These are phyloP conservation scores for Gopherus evgoodei DNA, from an alignment of 2,113 vertebrate genomes.

Conservation along the genomic window DNA sequence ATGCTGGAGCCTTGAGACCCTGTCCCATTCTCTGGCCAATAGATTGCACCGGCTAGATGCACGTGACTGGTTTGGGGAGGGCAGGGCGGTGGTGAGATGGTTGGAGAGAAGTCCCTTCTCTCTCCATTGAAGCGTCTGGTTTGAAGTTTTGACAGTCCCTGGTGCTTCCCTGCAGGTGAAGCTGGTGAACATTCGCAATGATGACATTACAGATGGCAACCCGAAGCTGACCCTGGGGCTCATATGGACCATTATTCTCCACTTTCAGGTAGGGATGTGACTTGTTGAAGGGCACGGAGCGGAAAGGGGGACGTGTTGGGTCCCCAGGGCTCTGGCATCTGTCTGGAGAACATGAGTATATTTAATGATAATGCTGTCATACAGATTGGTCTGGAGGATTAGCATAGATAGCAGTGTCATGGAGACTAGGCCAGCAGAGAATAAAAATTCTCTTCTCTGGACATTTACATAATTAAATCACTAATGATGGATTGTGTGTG, in stretches of 20 bases:
- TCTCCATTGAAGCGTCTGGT: accelerated
- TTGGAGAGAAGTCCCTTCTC: accelerated
- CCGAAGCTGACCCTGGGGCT: conserved; percentile 97
- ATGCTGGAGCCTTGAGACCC: accelerated
- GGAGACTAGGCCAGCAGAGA: not conserved
- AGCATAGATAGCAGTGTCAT: accelerated
- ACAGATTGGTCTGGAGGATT: not conserved
- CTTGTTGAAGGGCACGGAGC: accelerated
- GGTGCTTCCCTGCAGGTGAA: conserved; percentile 86
- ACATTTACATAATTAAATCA: not conserved
- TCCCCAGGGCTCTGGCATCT: accelerated
- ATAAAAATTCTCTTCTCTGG: not conserved
- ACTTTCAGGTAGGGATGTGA: conserved; percentile 91
- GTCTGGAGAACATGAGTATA: accelerated
- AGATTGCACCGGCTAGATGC: accelerated
- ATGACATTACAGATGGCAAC: conserved; percentile 98
- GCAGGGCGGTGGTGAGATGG: accelerated
- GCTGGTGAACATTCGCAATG: conserved; percentile 96
- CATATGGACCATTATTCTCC: conserved; percentile 99
- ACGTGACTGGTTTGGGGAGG: not conserved
- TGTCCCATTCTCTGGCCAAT: not conserved
- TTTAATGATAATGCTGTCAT: accelerated
- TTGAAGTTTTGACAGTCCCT: not conserved
- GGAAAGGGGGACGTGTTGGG: accelerated
- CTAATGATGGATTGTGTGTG: not conserved